A percentile compares a stretch with the other conserved stretches of the same genome.
Conservation (phyloP, 2,797 vertebrate species). For the Chloroceryle inda region DNA sequence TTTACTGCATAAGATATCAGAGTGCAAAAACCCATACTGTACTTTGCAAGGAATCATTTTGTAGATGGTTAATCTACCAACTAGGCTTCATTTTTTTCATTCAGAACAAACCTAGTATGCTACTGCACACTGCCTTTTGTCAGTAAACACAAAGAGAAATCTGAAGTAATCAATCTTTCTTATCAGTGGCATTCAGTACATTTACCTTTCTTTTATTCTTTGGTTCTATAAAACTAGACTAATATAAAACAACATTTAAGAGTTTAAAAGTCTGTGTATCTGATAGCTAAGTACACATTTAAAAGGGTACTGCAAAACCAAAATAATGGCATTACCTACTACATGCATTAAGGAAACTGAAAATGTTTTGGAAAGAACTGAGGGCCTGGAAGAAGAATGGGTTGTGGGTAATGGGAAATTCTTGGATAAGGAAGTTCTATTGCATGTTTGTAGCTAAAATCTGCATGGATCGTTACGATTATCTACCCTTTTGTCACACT, state of each 20-base stretch:
- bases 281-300: slow-evolving; percentile 1
- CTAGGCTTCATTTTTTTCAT: slow-evolving; percentile 78
- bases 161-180: slow-evolving; percentile 81
- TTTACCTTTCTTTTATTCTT: slow-evolving; percentile 71
- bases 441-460: background rate
- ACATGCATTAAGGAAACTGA: background rate
- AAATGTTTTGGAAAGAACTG: background rate
- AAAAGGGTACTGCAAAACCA: background rate
- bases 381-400: slow-evolving; percentile 4
- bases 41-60: slow-evolving; percentile 56
- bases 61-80: slow-evolving; percentile 65
- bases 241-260: slow-evolving; percentile 50
- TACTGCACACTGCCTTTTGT: slow-evolving; percentile 73
- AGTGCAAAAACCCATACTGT: slow-evolving; percentile 30
- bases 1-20: slow-evolving; percentile 63
- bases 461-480: background rate
- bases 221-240: slow-evolving; percentile 65
- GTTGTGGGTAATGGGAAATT: background rate
- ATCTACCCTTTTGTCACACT: background rate
- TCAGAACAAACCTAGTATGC: slow-evolving; percentile 48
- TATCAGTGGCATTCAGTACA: slow-evolving; percentile 76
- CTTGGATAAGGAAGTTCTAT: background rate
- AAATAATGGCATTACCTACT: background rate
- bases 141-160: slow-evolving; percentile 79
- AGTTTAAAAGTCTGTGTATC: slow-evolving; percentile 27